Evolutionary conservation across 1,140 invertebrate species (phyloP).

Genomic region (Trichogramma pretiosum): DNA sequence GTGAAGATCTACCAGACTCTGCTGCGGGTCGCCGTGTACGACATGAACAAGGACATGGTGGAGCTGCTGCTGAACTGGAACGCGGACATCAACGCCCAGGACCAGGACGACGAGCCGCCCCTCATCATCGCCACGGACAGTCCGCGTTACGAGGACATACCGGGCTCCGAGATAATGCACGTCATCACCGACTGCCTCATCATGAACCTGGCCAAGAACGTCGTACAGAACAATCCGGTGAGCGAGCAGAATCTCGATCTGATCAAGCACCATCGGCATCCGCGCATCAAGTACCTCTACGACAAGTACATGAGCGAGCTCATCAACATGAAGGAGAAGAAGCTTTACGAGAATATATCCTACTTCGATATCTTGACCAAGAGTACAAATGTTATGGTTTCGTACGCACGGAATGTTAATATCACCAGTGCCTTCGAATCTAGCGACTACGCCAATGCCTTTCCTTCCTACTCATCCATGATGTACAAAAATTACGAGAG

Average conservation of each 20-base stretch:
- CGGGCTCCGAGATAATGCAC: conserved; percentile 10
- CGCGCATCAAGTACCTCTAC: not conserved
- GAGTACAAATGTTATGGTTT: conserved; percentile 13
- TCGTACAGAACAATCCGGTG: conserved; percentile 1
- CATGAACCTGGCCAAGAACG: conserved; percentile 13
- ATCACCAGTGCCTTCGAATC: conserved; percentile 14
- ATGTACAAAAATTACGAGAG: conserved; percentile 15
- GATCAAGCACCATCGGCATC: not conserved
- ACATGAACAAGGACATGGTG: conserved; percentile 16
- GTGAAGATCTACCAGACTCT: conserved; percentile 14
- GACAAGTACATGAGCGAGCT: conserved; percentile 11
- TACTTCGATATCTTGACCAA: conserved; percentile 18
- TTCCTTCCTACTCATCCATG: conserved; percentile 16
- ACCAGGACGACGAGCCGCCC: conserved; percentile 9
- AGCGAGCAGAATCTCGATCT: conserved; percentile 12
- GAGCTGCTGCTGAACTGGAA: conserved; percentile 12
- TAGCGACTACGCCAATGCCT: conserved; percentile 9
- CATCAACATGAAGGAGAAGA: conserved; percentile 11
- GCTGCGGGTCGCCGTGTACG: conserved; percentile 11
- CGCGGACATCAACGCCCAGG: conserved; percentile 7
- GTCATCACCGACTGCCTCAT: conserved; percentile 9
- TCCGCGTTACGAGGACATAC: conserved; percentile 12
- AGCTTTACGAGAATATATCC: conserved; percentile 11
- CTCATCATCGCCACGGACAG: conserved; percentile 12
- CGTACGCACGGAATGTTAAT: conserved; percentile 12